Percentiles rank a stretch among this genome's conserved stretches.
Conservation (phyloP, 2,797 vertebrate genomes). For the Coregonus ussuriensis region DNA sequence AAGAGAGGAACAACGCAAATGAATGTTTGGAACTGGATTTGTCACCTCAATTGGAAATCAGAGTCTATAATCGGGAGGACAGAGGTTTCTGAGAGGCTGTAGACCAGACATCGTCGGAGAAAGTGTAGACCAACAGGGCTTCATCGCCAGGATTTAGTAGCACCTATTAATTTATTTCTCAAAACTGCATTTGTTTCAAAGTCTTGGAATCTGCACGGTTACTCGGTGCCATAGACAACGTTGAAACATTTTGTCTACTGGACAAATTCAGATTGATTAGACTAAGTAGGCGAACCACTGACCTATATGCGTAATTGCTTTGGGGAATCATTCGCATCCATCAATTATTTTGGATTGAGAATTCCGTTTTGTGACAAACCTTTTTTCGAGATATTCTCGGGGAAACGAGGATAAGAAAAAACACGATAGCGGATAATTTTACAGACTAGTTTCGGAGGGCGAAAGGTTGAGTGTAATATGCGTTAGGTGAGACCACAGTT, state of each 20-base stretch:
- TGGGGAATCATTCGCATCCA: no score
- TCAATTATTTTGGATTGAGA: conserved; percentile 33
- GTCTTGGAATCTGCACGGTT: conserved; percentile 48
- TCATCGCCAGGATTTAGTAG: conserved; percentile 68
- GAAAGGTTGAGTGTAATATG: conserved; percentile 50
- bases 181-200: conserved; percentile 43
- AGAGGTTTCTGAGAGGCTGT: conserved; percentile 59
- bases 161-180: conserved; percentile 50
- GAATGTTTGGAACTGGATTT: conserved; percentile 38
- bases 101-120: conserved; percentile 65
- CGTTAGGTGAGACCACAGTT: conserved; percentile 65
- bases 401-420: conserved; percentile 26
- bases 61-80: conserved; percentile 53
- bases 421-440: conserved; percentile 41
- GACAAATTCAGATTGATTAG: conserved; percentile 35
- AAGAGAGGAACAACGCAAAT: conserved; percentile 46
- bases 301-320: no score
- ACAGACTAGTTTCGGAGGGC: conserved; percentile 48
- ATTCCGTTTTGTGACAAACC: conserved; percentile 29
- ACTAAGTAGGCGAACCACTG: conserved; percentile 55
- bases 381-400: conserved; percentile 41
- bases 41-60: conserved; percentile 47
- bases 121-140: conserved; percentile 67
- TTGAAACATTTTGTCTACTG: conserved; percentile 39
- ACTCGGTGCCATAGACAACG: conserved; percentile 40